Evolutionary conservation across 2,113 vertebrate genomes (phyloP).

Genomic region (Embiotoca jacksoni): DNA sequence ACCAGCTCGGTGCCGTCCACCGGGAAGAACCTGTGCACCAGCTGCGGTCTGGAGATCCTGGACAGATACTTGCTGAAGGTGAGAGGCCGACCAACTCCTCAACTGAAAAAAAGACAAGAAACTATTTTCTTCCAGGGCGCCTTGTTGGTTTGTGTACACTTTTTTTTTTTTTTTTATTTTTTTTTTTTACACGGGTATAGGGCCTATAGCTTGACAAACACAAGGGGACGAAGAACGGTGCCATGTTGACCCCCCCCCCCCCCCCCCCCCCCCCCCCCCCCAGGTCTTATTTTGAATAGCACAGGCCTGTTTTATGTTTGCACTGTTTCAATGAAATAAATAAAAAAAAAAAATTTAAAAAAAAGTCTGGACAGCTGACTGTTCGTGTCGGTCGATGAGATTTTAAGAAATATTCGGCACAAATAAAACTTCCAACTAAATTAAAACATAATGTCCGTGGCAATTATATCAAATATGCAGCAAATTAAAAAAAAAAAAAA

Average conservation of each 20-base stretch:
- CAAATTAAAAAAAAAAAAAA: too few species aligned
- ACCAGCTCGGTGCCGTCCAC: constrained; percentile 90
- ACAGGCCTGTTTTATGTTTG: constrained; percentile 26
- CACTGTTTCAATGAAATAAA: not conserved
- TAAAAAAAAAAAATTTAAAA: too few species aligned
- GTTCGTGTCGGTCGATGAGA: not conserved
- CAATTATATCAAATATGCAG: not conserved
- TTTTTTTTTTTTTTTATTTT: not conserved
- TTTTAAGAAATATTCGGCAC: not conserved
- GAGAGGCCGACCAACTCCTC: constrained; percentile 20
- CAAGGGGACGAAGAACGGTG: not conserved
- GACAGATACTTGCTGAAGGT: constrained; percentile 98
- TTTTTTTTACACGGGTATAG: not conserved
- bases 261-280: too few species aligned
- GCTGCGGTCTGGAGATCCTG: constrained; percentile 96
- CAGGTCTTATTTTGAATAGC: constrained; percentile 13
- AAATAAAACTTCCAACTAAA: not conserved
- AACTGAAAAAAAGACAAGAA: too few species aligned
- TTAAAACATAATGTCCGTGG: not conserved
- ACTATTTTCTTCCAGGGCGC: not conserved
- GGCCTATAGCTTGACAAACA: not conserved
- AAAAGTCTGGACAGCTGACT: not conserved
- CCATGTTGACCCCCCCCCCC: constrained; percentile 15
- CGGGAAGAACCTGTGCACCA: constrained; percentile 95
- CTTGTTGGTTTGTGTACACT: constrained; percentile 16